Evolutionary conservation across 2,797 vertebrate species (phyloP).

Genomic region (Chaetophractus vellerosus): DNA sequence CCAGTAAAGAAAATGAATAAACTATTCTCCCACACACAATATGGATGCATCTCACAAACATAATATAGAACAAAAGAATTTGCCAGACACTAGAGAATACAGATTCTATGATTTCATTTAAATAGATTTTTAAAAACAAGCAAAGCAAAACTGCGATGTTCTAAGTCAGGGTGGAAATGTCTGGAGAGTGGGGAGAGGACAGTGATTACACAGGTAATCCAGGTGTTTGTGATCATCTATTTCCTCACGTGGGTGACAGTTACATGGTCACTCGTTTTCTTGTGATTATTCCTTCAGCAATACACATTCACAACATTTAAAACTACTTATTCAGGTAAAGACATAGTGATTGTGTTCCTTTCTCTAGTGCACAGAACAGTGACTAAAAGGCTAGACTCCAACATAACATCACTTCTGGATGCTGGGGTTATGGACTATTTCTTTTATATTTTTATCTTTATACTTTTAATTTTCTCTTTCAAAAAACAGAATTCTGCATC

Average conservation of each 20-base stretch:
- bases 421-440: neutral
- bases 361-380: neutral
- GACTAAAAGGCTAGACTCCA: neutral
- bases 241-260: neutral
- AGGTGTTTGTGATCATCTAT: neutral
- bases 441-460: too few relatives aligned
- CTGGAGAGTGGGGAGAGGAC: neutral
- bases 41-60: neutral
- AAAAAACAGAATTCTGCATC: neutral
- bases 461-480: neutral
- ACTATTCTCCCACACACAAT: neutral
- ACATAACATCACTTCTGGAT: neutral
- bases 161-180: neutral
- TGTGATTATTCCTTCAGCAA: neutral
- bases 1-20: slow-evolving; percentile 51
- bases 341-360: neutral
- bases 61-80: neutral
- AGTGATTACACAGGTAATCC: neutral
- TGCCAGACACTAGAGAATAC: neutral
- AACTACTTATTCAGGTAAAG: neutral
- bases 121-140: neutral
- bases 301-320: neutral
- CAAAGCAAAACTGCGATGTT: neutral
- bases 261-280: neutral
- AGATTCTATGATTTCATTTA: neutral